phyloP scores from a whole-genome alignment of 2,797 vertebrate species.

The Crax fasciolata region DNA sequence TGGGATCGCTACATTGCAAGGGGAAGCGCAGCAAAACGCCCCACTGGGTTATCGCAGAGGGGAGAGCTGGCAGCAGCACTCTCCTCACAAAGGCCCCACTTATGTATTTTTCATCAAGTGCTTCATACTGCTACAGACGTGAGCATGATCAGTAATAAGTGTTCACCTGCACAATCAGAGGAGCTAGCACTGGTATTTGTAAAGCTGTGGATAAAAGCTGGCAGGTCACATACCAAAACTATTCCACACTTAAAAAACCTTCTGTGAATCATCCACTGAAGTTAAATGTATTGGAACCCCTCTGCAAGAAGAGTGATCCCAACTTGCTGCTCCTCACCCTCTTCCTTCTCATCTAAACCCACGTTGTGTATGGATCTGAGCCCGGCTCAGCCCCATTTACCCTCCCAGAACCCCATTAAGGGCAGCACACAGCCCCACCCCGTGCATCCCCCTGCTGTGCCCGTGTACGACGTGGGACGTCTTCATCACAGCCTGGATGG shows the following conservation, averaged over 20 bases:
- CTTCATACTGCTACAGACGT: background rate
- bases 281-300: background rate
- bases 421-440: background rate
- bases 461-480: rapidly evolving
- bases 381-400: background rate
- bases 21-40: background rate
- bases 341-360: background rate
- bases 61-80: background rate
- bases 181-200: background rate
- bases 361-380: rapidly evolving
- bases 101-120: background rate
- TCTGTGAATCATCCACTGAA: background rate
- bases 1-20: background rate
- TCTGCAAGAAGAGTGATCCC: background rate
- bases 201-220: background rate
- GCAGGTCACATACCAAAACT: rapidly evolving
- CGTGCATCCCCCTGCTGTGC: too few species aligned
- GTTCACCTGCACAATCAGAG: background rate
- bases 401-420: background rate
- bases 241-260: background rate
- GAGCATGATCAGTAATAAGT: background rate
- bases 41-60: background rate
- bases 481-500: background rate
- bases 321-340: background rate
- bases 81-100: background rate